Evolutionary conservation across 2,888 invertebrate genomes (phyloP), one percentile per base, ranked within the genome.

Genomic region (Actias luna): DNA sequence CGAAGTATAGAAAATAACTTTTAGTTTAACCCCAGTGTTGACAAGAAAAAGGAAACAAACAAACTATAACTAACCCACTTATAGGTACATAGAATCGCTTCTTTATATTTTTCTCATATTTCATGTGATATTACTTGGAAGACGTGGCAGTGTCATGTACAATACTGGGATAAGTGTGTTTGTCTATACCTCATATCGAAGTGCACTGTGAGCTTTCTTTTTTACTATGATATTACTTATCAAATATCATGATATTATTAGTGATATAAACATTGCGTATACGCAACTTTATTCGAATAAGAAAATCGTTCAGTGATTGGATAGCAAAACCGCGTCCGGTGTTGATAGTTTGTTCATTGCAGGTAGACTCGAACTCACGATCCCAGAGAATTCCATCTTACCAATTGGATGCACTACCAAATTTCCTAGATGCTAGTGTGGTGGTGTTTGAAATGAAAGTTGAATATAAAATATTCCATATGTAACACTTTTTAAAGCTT

Each of bases 161-260:
- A 29, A 75, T 69, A 50, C 66, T 67, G 67, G 59, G 29, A 55
- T 69, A 65, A 65, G 64, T 69, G 74, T 70, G 25, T 70, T 29
- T 55, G 1, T n/a, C n/a, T 3, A 50, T 5, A 50, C 4, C 25
- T 25, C 16, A 12, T 50, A 12, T 25, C 25, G 3, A 50, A 16
- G 25, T 25, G 22, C 25, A 50, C 25, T 22, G 12, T n/a, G n/a
- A n/a, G 22, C 12, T 50, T 4, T 25, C 25, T 50, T 50, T 50
- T 4, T 50, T 16, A 12, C 22, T 12, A 4, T 25, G 1, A 25
- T 50, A 25, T 50, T 50, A 50, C 3, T 2, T 50, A 25, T 1
- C 10, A 22, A 25, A 50, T 50, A 8, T 50, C 10, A 25, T 22
- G 18, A 4, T 18, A 42, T 16, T 42, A 10, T 5, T 10, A 22